A percentile compares a stretch with the other conserved stretches of the same genome.
phyloP scores from a whole-genome alignment of 2,797 vertebrate species.

The Orestias chungarensis region DNA sequence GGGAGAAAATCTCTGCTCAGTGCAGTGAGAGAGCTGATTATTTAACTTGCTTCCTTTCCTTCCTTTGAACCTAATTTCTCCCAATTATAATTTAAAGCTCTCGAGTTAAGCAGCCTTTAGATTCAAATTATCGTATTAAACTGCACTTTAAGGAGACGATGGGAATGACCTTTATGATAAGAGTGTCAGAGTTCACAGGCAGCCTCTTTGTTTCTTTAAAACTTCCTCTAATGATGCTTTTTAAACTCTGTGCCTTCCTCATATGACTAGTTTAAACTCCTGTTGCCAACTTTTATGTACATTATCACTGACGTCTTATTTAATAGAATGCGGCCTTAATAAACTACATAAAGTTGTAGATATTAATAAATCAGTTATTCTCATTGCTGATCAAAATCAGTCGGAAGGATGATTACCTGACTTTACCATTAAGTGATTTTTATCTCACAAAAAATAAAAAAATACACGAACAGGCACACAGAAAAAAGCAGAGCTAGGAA shows the following conservation, averaged over 20 bases:
- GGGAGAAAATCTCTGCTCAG: neutral
- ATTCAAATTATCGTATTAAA: slow-evolving; percentile 60
- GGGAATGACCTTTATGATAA: slow-evolving; percentile 67
- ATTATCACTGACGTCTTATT: neutral
- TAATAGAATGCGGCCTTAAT: no score
- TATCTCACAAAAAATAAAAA: neutral
- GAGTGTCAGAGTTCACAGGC: slow-evolving; percentile 44
- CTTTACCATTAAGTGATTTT: neutral
- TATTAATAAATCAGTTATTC: neutral
- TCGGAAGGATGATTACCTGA: neutral
- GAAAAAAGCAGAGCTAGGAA: no score
- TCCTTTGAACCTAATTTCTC: slow-evolving; percentile 48
- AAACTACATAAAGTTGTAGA: neutral
- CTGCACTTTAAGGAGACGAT: slow-evolving; percentile 43
- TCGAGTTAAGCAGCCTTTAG: slow-evolving; percentile 56
- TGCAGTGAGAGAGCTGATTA: neutral
- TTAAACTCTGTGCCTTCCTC: slow-evolving; percentile 7
- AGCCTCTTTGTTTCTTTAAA: slow-evolving; percentile 19
- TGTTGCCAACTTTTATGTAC: neutral
- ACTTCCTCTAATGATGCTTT: slow-evolving; percentile 19
- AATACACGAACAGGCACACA: no score
- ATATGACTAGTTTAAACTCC: neutral
- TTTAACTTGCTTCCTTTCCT: neutral
- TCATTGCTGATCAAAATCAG: neutral
- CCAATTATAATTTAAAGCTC: slow-evolving; percentile 38